A percentile compares a stretch with the other conserved stretches of the same genome.
These are phyloP conservation scores for Notodonta ziczac DNA, from an alignment of 2,888 invertebrate genomes.

Conservation along the genomic window DNA sequence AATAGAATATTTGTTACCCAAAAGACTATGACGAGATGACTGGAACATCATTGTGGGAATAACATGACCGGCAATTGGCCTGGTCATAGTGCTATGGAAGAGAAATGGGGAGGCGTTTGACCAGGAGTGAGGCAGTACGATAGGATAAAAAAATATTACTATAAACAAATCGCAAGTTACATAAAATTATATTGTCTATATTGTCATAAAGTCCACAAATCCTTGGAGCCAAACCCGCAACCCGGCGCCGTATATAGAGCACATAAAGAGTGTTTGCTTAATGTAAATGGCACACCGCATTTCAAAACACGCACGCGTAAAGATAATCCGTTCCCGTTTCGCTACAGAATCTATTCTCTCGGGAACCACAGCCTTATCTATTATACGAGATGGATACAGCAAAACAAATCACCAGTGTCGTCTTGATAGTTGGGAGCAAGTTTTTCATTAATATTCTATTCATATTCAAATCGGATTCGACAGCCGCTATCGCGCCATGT, in stretches of 20 bases:
- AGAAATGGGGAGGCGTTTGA: no score
- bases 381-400: constrained; percentile 10
- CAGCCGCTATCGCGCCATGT: constrained; percentile 64
- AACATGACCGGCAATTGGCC: no score
- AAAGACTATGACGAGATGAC: no score
- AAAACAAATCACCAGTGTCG: constrained; percentile 53
- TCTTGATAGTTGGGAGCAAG: constrained; percentile 61
- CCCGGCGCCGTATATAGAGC: background rate
- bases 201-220: background rate
- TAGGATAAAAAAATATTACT: no score
- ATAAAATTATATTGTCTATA: background rate
- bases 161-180: no score
- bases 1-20: no score
- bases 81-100: no score
- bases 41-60: no score
- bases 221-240: background rate
- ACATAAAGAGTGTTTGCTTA: constrained; percentile 13
- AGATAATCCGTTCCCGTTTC: constrained; percentile 29
- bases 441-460: constrained; percentile 80
- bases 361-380: constrained; percentile 29
- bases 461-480: constrained; percentile 80
- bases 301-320: constrained; percentile 14
- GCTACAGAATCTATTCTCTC: constrained; percentile 28
- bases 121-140: no score
- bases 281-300: constrained; percentile 16